Evolutionary conservation across 1,140 invertebrate genomes (phyloP), one percentile per base, ranked within the genome.

Genomic region (Muscidifurax raptorellus): DNA sequence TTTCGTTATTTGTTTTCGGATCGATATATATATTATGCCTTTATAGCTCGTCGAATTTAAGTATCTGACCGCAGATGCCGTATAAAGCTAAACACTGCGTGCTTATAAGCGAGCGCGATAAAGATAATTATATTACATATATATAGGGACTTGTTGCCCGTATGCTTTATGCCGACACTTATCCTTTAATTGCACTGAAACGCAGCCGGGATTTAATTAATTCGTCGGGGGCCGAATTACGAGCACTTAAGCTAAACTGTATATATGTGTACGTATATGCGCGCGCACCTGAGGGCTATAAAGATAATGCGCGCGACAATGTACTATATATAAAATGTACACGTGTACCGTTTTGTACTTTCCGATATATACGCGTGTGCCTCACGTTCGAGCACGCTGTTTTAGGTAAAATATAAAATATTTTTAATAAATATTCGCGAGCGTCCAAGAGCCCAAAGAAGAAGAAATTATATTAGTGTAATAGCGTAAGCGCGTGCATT

Each of bases 401-500:
- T n/a, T n/a, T n/a, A n/a, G n/a, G n/a, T n/a, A n/a, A n/a, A n/a
- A n/a, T n/a, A n/a, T n/a, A n/a, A n/a, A n/a, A n/a, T n/a, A n/a
- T n/a, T n/a, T n/a, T n/a, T n/a, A n/a, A n/a, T n/a, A n/a, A n/a
- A n/a, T n/a, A n/a, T n/a, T n/a, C n/a, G n/a, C n/a, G n/a, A n/a
- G n/a, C n/a, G n/a, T n/a, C n/a, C n/a, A n/a, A n/a, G n/a, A n/a
- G n/a, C n/a, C n/a, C n/a, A n/a, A n/a, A n/a, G n/a, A n/a, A n/a
- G n/a, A n/a, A n/a, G n/a, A n/a, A n/a, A n/a, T n/a, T n/a, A n/a
- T n/a, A n/a, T n/a, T n/a, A 7, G 32, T 36, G 32, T 7, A 36
- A 7, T 36, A 7, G 32, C 9, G 32, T 84, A 86, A 85, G 83
- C 87, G 47, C 86, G n/a, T n/a, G 86, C 88, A 90, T 91, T 91